These are phyloP conservation scores for Aquatica leii DNA, from an alignment of 2,888 invertebrate species.

Conservation along the genomic window DNA sequence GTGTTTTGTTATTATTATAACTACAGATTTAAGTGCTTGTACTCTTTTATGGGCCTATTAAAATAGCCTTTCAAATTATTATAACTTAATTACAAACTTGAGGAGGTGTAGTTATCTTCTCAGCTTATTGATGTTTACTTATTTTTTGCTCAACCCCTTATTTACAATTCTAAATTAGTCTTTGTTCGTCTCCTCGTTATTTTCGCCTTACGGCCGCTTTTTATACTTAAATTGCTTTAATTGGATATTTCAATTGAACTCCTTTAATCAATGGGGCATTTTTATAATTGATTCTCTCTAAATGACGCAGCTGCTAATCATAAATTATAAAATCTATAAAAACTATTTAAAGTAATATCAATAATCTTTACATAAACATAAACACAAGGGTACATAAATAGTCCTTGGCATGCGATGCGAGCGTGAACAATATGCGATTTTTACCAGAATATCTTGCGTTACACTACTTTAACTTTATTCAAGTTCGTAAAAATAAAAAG, in stretches of 20 bases:
- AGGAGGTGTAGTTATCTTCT: slow-evolving; percentile 39
- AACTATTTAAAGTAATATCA: too few species aligned
- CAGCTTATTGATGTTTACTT: slow-evolving; percentile 35
- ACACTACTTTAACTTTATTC: too few species aligned
- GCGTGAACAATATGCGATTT: too few species aligned
- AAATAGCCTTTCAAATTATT: slow-evolving; percentile 58
- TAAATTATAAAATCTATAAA: too few species aligned
- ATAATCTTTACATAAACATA: too few species aligned
- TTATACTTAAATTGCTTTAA: slow-evolving; percentile 37
- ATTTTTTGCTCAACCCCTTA: slow-evolving; percentile 34
- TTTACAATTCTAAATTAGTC: slow-evolving; percentile 36
- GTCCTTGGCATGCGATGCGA: too few species aligned
- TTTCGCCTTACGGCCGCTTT: slow-evolving; percentile 30
- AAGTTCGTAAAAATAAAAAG: too few species aligned
- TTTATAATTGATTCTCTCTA: slow-evolving; percentile 2
- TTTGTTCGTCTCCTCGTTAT: slow-evolving; percentile 35
- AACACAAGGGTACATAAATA: too few species aligned
- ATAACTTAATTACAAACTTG: slow-evolving; percentile 55
- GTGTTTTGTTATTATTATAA: slow-evolving; percentile 58
- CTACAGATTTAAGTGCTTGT: slow-evolving; percentile 58
- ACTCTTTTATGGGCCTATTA: slow-evolving; percentile 59
- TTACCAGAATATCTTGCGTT: too few species aligned
- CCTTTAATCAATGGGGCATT: slow-evolving; percentile 6
- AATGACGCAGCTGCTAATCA: too few species aligned
- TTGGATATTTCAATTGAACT: slow-evolving; percentile 29